Base-by-base conservation (phyloP, 2,888 invertebrate genomes). In the Celastrina argiolus region DNA sequence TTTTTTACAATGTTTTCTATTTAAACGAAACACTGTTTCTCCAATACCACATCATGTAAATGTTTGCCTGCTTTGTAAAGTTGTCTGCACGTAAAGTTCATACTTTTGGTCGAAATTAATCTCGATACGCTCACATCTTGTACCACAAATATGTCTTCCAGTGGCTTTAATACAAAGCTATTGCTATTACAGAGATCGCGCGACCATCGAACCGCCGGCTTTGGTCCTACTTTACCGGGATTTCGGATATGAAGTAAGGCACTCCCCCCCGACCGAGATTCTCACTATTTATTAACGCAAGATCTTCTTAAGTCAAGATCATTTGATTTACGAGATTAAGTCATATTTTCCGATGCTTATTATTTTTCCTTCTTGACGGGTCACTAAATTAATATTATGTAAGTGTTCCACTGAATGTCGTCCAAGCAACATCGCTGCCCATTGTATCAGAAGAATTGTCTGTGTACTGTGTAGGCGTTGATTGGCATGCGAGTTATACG, bases 161-260 rank as follows among this genome's bases (percentile, higher is more conserved):
- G 76, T 81, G 84, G 88, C 88, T 88, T 88, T 89, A 89, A 91
- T 86, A 90, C 87, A 91, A 90, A 90, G 90, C 90, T 88, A 90
- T 91, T 85, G 88, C 91, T 88, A 89, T 91, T 89, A 90, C 88
- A 79, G 84, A 86, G 88, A 88, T 88, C 86, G 88, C 87, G 82
- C 83, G 84, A 79, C 86, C 91, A 90, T 91, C 90, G 91, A 89
- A 89, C 88, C 81, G 79, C 81, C 81, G 83, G 85, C 83, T 86
- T 87, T 85, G 85, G 83, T 87, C 87, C 89, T 89, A 88, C 89
- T 90, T 87, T 86, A 87, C 89, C 83, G 86, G 89, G 90, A 90
- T 91, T 89, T 90, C 85, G 85, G 88, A 88, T 90, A 90, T 91
- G 90, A 90, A 89, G 89, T 88, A 88, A 88, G 88, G 85, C 87